Evolutionary conservation across 1,140 invertebrate species (phyloP).

Genomic region (Drosophila sucinea): DNA sequence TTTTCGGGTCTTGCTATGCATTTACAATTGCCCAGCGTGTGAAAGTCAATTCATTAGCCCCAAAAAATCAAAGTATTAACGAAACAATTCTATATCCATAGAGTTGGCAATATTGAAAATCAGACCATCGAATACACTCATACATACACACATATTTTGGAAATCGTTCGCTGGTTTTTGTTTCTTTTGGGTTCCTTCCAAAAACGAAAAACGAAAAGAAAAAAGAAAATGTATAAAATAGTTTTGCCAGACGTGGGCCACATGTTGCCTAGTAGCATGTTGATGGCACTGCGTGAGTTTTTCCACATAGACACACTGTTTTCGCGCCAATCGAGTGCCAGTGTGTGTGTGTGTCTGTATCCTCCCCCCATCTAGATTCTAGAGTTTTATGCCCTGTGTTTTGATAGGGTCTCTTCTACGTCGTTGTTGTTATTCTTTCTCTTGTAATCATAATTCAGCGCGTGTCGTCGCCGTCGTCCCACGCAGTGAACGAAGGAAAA

Average conservation of each 20-base stretch:
- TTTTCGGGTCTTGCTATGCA: background rate
- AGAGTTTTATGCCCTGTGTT: slow-evolving; percentile 69
- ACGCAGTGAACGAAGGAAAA: slow-evolving; percentile 42
- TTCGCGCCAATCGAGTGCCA: slow-evolving; percentile 22
- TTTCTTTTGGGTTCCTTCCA: slow-evolving; percentile 14
- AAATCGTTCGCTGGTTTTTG: background rate
- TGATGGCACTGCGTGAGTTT: slow-evolving; percentile 31
- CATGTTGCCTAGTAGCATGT: slow-evolving; percentile 39
- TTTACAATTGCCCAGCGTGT: slow-evolving; percentile 1
- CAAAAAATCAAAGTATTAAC: too few relatives aligned
- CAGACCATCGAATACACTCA: too few relatives aligned
- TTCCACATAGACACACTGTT: slow-evolving; percentile 24
- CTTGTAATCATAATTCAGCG: slow-evolving; percentile 73
- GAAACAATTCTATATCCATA: background rate
- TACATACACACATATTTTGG: too few relatives aligned
- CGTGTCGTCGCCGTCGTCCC: slow-evolving; percentile 61
- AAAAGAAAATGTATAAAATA: background rate
- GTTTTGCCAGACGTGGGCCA: slow-evolving; percentile 37
- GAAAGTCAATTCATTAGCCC: background rate
- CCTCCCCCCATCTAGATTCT: background rate
- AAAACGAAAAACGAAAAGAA: background rate
- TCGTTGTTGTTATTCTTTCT: slow-evolving; percentile 32
- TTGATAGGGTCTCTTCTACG: slow-evolving; percentile 38
- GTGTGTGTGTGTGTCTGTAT: too few relatives aligned
- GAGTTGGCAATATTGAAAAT: background rate